Conservation (phyloP, 1,140 invertebrate genomes). For the Cephus cinctus region DNA sequence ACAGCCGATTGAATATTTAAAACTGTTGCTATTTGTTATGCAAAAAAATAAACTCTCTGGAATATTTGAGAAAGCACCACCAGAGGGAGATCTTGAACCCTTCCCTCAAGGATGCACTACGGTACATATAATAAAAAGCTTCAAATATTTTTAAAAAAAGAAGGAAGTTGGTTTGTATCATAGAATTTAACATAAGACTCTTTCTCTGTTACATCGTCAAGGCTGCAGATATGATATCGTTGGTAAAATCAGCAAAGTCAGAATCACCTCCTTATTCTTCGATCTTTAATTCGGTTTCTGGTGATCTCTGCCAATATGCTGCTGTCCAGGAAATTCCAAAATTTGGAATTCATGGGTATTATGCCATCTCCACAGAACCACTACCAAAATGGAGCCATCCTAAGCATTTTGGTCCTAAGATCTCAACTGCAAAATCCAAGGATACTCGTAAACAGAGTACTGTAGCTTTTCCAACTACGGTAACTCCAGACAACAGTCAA, state of each 20-base stretch:
- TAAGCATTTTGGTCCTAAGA: no score
- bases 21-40: constrained; percentile 43
- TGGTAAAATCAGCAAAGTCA: constrained; percentile 8
- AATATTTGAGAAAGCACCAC: constrained; percentile 40
- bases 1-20: constrained; percentile 39
- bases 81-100: constrained; percentile 25
- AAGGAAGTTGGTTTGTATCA: constrained; percentile 25
- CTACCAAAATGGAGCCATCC: constrained; percentile 37
- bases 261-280: background rate
- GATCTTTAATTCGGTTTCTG: constrained; percentile 8
- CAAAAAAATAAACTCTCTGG: constrained; percentile 38
- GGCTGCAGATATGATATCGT: constrained; percentile 14
- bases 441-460: background rate
- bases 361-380: constrained; percentile 45
- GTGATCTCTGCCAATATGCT: constrained; percentile 40
- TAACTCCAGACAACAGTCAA: background rate
- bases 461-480: background rate
- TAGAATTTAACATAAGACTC: constrained; percentile 16
- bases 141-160: no score
- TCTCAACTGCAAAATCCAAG: no score
- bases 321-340: constrained; percentile 46
- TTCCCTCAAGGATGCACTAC: constrained; percentile 32
- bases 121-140: constrained; percentile 15
- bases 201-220: no score
- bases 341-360: constrained; percentile 47